phyloP scores from a whole-genome alignment of 2,797 vertebrate species.

The Gambusia yucatana region DNA sequence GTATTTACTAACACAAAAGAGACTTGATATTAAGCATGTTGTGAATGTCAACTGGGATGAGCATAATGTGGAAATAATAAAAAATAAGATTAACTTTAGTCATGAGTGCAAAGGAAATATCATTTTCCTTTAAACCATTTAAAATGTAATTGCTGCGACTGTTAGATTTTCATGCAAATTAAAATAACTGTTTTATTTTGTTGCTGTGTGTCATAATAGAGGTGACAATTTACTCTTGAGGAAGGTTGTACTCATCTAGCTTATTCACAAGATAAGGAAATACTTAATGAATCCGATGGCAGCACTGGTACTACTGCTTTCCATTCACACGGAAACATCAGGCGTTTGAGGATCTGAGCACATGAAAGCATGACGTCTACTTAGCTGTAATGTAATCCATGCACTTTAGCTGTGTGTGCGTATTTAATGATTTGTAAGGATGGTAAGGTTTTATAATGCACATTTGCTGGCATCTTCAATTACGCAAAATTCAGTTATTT shows the following conservation, averaged over 20 bases:
- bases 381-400: background rate
- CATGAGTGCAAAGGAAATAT: background rate
- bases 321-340: background rate
- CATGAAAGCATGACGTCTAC: background rate
- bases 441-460: background rate
- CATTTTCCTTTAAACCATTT: background rate
- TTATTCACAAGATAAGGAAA: background rate
- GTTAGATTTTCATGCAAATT: background rate
- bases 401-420: background rate
- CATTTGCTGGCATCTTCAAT: background rate
- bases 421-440: background rate
- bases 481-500: background rate
- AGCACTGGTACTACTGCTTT: background rate
- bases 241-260: background rate
- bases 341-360: background rate
- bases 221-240: background rate
- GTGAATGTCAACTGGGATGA: background rate
- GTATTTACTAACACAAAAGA: background rate
- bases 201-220: background rate
- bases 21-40: background rate
- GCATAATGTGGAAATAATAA: background rate
- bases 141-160: background rate
- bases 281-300: background rate
- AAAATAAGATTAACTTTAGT: background rate
- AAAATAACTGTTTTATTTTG: background rate